Evolutionary conservation across 2,113 vertebrate genomes (phyloP).

Genomic region (western clawed frog (Xenopus tropicalis)): DNA sequence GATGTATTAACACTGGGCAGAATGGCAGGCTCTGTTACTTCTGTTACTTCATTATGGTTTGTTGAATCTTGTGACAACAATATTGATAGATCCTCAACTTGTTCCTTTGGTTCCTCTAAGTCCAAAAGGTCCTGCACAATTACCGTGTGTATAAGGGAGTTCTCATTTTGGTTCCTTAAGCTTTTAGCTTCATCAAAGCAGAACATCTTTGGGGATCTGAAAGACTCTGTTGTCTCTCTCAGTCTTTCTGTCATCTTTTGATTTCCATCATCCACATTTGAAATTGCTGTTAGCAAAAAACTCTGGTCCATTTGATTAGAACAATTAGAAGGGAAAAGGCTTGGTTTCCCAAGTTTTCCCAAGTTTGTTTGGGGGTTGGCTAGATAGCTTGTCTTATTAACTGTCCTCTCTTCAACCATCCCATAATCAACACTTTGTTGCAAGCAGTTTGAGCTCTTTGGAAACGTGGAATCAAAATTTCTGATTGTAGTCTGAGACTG

Average conservation of each 20-base stretch:
- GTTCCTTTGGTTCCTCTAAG: neutral
- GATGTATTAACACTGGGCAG: neutral
- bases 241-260: neutral
- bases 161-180: neutral
- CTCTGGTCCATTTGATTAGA: neutral
- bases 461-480: fast-evolving
- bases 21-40: neutral
- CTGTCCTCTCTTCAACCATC: neutral
- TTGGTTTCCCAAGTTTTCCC: too few relatives aligned
- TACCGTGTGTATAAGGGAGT: slow-evolving; percentile 8
- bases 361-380: too few relatives aligned
- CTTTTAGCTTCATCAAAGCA: too few relatives aligned
- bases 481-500: neutral
- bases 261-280: neutral
- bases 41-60: neutral
- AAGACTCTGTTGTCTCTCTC: too few relatives aligned
- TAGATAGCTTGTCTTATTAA: neutral
- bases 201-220: too few relatives aligned
- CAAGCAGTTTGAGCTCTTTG: neutral
- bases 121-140: neutral
- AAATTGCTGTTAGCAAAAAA: neutral
- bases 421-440: neutral
- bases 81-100: neutral
- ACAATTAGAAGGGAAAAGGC: too few relatives aligned
- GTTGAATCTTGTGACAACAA: neutral